These are phyloP conservation scores for Lasaia peninsularis DNA, from an alignment of 1,140 invertebrate species.

Conservation along the genomic window DNA sequence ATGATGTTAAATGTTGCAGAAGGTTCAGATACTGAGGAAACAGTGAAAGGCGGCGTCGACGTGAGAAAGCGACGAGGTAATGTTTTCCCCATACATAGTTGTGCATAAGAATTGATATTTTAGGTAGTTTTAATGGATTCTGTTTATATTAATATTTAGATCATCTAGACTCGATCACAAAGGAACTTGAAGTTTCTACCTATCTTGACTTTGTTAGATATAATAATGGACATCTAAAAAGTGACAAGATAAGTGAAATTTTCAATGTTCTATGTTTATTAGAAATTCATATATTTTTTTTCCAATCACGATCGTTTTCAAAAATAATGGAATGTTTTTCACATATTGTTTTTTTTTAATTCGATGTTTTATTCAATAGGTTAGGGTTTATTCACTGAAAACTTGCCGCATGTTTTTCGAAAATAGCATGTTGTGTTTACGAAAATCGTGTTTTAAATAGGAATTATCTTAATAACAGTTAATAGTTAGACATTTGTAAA, in stretches of 20 bases:
- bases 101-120: constrained; percentile 6
- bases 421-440: neutral
- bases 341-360: neutral
- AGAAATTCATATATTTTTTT: neutral
- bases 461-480: no score
- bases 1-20: constrained; percentile 60
- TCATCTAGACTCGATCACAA: neutral
- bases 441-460: neutral
- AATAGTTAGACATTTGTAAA: no score
- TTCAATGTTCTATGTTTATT: constrained; percentile 6
- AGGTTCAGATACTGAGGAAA: constrained; percentile 69
- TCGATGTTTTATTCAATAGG: neutral
- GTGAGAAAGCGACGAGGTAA: constrained; percentile 60
- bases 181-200: constrained; percentile 9
- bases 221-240: neutral
- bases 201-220: neutral
- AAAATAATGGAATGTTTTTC: constrained; percentile 4
- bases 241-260: neutral
- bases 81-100: constrained; percentile 18
- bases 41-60: constrained; percentile 51
- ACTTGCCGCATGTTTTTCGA: neutral
- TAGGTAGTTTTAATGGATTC: neutral
- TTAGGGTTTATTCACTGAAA: neutral
- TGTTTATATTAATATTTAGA: constrained; percentile 2
- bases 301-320: neutral